Percentiles rank a stretch among this genome's conserved stretches.
phyloP scores from a whole-genome alignment of 30 jellyfish, hydroid and myxozoan genomes.

The Aurelia sp. region DNA sequence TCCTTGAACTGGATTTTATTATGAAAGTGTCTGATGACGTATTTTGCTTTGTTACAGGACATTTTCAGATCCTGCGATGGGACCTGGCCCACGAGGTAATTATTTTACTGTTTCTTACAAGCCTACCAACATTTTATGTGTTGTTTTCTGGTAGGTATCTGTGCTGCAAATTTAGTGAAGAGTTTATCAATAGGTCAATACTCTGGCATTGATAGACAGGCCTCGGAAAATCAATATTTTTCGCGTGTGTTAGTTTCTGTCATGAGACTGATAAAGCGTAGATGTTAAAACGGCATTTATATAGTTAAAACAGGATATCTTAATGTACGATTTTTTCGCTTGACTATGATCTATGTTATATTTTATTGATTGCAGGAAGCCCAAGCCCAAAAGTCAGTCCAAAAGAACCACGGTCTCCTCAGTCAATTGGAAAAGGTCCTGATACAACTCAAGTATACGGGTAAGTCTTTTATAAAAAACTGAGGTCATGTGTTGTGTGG shows the following conservation, averaged over 20 bases:
- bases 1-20: no score
- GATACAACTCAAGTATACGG: constrained; percentile 29
- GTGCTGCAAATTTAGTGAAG: no score
- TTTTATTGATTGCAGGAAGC: constrained; percentile 26
- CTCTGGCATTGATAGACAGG: no score
- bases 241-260: no score
- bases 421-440: constrained; percentile 13
- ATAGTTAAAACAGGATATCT: no score
- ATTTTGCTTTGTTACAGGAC: constrained; percentile 38
- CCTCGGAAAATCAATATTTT: no score
- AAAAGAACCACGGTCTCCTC: constrained; percentile 62
- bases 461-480: not conserved
- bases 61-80: constrained; percentile 72
- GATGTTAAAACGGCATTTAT: no score
- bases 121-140: not conserved
- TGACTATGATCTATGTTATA: not conserved
- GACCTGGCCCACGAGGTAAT: constrained; percentile 69
- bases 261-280: no score
- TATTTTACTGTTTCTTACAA: not conserved
- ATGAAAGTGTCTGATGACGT: not conserved
- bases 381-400: constrained; percentile 75
- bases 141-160: not conserved
- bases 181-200: no score
- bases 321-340: no score
- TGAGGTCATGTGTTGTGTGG: no score